Percentiles rank a stretch among this genome's conserved stretches.
Evolutionary conservation across 2,113 vertebrate species (phyloP).

Genomic region (Siniperca knerii): DNA sequence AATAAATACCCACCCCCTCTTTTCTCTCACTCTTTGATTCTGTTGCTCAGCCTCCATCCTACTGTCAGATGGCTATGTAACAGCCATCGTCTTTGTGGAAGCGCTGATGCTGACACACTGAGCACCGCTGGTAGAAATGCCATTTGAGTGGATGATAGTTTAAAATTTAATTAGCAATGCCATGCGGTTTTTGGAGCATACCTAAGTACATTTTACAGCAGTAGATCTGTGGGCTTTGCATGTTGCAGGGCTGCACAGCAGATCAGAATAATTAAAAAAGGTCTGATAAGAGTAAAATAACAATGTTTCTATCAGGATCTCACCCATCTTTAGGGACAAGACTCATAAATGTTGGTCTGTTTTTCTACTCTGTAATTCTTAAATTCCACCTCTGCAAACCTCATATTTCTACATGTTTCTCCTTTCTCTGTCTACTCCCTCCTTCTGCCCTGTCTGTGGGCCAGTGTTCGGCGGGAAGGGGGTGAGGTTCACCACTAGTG

Average conservation of each 20-base stretch:
- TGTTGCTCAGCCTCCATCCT: conserved; percentile 46
- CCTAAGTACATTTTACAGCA: conserved; percentile 28
- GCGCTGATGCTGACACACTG: conserved; percentile 53
- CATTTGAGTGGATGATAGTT: conserved; percentile 59
- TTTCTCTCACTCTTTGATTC: conserved; percentile 41
- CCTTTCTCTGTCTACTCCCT: conserved; percentile 70
- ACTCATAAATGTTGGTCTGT: conserved; percentile 51
- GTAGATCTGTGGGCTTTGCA: not conserved
- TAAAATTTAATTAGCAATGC: conserved; percentile 53
- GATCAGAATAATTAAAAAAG: not conserved
- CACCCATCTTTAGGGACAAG: conserved; percentile 5
- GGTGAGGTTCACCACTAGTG: conserved; percentile 99
- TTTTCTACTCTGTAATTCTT: conserved; percentile 60
- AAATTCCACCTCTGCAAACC: conserved; percentile 49
- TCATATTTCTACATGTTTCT: conserved; percentile 74
- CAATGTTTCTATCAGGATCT: not conserved
- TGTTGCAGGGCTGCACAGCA: conserved; percentile 9
- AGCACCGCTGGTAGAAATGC: conserved; percentile 54
- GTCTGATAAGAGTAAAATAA: not conserved
- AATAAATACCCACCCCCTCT: conserved; percentile 46
- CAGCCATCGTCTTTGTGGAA: conserved; percentile 51
- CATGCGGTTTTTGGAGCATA: conserved; percentile 22
- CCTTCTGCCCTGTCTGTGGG: conserved; percentile 81
- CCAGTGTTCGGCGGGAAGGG: conserved; percentile 99
- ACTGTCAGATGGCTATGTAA: conserved; percentile 39